Evolutionary conservation across 2,113 vertebrate species (phyloP).

Genomic region (Pygoscelis adeliae): DNA sequence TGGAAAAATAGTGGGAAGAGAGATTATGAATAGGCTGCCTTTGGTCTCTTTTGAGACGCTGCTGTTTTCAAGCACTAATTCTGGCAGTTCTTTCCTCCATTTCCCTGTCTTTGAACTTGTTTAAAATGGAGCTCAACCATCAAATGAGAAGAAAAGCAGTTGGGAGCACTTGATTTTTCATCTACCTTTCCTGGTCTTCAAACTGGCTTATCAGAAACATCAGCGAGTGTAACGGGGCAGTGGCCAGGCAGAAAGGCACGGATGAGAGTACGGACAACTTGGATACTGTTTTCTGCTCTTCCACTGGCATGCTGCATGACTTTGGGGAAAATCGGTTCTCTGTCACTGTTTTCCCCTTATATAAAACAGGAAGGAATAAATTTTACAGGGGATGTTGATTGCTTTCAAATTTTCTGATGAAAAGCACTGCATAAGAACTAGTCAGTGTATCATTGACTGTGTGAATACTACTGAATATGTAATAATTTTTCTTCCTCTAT

Average conservation of each 20-base stretch:
- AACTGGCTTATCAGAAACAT: not conserved
- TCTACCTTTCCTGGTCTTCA: not conserved
- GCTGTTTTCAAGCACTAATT: not conserved
- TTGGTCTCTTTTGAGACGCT: not conserved
- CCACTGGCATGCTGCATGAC: not conserved
- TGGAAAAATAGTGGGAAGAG: not conserved
- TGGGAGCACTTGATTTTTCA: not conserved
- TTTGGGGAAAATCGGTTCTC: not conserved
- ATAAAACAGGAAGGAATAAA: not conserved
- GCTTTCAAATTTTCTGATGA: conserved; percentile 13
- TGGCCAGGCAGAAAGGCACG: not conserved
- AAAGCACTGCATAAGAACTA: not conserved
- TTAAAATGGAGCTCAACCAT: not conserved
- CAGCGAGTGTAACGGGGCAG: not conserved
- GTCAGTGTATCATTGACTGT: not conserved
- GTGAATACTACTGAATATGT: not conserved
- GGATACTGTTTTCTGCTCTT: not conserved
- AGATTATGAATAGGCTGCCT: not conserved
- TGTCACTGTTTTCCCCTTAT: not conserved
- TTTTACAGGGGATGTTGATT: not conserved
- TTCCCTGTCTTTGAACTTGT: not conserved
- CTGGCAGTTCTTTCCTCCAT: not conserved
- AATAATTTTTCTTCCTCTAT: not conserved
- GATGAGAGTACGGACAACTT: not conserved
- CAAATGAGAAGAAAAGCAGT: not conserved